A percentile compares a stretch with the other conserved stretches of the same genome.
Evolutionary conservation across 1,140 invertebrate genomes (phyloP).

Genomic region (Zaprionus davidi): DNA sequence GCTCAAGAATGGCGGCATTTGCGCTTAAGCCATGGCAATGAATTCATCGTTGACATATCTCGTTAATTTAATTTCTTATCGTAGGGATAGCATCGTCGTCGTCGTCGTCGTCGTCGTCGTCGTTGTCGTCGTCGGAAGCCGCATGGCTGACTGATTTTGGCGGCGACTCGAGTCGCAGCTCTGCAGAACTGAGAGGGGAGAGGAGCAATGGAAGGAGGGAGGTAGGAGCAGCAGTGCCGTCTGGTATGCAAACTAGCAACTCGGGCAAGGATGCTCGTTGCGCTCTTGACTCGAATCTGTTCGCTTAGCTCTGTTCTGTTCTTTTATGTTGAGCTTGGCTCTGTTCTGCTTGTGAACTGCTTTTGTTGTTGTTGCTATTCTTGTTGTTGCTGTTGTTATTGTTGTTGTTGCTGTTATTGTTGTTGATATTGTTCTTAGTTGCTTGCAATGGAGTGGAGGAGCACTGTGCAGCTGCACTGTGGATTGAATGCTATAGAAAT

Average conservation of each 20-base stretch:
- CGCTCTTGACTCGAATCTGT: conserved; percentile 53
- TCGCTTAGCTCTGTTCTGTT: conserved; percentile 19
- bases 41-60: conserved; percentile 84
- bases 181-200: not conserved
- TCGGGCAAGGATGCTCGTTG: conserved; percentile 77
- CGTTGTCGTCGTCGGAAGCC: conserved; percentile 63
- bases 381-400: not conserved
- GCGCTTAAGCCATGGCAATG: conserved; percentile 84
- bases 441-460: not conserved
- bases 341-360: conserved; percentile 38
- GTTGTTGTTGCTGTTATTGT: not conserved
- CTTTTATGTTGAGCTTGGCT: conserved; percentile 21
- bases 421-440: conserved; percentile 3
- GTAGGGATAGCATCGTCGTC: conserved; percentile 80
- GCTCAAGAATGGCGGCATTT: conserved; percentile 83
- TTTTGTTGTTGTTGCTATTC: not conserved
- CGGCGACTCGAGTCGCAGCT: conserved; percentile 28
- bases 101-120: conserved; percentile 45
- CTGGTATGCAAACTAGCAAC: conserved; percentile 81
- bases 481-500: not conserved
- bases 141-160: conserved; percentile 72
- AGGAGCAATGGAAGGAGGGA: not conserved
- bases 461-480: not conserved
- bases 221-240: conserved; percentile 28
- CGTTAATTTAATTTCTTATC: conserved; percentile 84